These are phyloP conservation scores for Mythimna ferrago DNA, from an alignment of 2,888 invertebrate species.

Conservation along the genomic window DNA sequence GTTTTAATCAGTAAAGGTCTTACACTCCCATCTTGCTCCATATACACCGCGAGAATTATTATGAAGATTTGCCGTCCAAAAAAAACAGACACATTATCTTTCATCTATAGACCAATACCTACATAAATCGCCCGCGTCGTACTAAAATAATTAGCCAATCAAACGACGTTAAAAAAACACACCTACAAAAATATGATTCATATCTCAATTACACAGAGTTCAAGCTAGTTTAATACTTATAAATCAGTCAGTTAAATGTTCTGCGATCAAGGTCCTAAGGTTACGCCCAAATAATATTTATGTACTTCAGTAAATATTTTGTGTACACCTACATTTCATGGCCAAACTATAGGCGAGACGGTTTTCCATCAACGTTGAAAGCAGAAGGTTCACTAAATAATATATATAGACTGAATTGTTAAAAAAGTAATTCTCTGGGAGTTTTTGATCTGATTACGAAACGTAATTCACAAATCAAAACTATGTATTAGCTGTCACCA, in stretches of 20 bases:
- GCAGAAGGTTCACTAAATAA: conserved; percentile 31
- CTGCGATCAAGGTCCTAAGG: conserved; percentile 14
- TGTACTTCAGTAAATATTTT: conserved; percentile 38
- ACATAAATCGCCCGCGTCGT: not conserved
- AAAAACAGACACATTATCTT: not conserved
- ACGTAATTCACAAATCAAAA: too few relatives aligned
- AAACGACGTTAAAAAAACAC: not conserved
- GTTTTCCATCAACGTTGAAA: not conserved
- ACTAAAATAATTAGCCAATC: not conserved
- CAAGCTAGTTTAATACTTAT: conserved; percentile 1
- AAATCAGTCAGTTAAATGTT: conserved; percentile 26
- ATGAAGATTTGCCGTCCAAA: too few relatives aligned
- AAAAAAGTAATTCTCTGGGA: too few relatives aligned
- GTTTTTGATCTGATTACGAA: too few relatives aligned
- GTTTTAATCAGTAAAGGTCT: too few relatives aligned
- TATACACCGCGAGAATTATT: too few relatives aligned
- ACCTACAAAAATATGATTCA: conserved; percentile 17
- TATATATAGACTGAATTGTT: too few relatives aligned
- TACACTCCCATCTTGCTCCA: too few relatives aligned
- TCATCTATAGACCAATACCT: not conserved
- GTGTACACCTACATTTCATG: conserved; percentile 42
- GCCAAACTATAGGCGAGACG: conserved; percentile 24
- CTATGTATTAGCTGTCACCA: too few relatives aligned
- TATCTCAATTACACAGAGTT: conserved; percentile 18
- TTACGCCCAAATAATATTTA: conserved; percentile 32